Evolutionary conservation across 2,888 invertebrate species (phyloP), one percentile per base, ranked within the genome.

Genomic region (Hyposoter dolosus): DNA sequence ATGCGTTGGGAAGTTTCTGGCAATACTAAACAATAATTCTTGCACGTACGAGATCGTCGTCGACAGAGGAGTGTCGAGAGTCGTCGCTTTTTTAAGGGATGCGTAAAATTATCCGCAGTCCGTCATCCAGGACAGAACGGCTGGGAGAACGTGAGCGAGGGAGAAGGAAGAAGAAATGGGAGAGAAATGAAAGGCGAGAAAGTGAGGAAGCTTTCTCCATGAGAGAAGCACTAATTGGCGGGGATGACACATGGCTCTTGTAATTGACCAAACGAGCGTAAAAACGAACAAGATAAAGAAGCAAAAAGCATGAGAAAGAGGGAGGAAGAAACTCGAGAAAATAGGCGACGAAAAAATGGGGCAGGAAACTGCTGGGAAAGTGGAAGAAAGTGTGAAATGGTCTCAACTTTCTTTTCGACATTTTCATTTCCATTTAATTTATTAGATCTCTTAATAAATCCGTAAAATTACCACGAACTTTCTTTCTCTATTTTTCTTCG

Each of bases 211-310:
- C 53, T 92, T 91, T 91, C 91, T 91, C 81, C 83, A 88, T 53
- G 80, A 71, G 50, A 35, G 56, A 83, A 82, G 65, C 90, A 89
- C 93, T 94, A 94, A 94, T 94, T 94, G 93, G 93, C 93, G 92
- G 90, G 92, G 90, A 93, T 94, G 94, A 94, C 90, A 90, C 91
- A 94, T 93, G 91, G 91, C 89, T 88, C 88, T 90, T 88, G 89
- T 94, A 94, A 94, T 94, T 94, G 93, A 89, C 89, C 89, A 91
- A 94, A 94, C 91, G 93, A 93, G 88, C 89, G 88, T 87, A 69
- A 74, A 85, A 86, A 79, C 81, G 78, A 77, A 23, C 72, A 43
- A 65, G 53, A 72, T 47, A 56, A 75, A 78, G 65, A 69, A 50
- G 43, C 47, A 45, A 32, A 60, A 43, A 23, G 19, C 6, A 53